Evolutionary conservation across 2,888 invertebrate genomes (phyloP).

Genomic region (Nemotelus nigrinus): DNA sequence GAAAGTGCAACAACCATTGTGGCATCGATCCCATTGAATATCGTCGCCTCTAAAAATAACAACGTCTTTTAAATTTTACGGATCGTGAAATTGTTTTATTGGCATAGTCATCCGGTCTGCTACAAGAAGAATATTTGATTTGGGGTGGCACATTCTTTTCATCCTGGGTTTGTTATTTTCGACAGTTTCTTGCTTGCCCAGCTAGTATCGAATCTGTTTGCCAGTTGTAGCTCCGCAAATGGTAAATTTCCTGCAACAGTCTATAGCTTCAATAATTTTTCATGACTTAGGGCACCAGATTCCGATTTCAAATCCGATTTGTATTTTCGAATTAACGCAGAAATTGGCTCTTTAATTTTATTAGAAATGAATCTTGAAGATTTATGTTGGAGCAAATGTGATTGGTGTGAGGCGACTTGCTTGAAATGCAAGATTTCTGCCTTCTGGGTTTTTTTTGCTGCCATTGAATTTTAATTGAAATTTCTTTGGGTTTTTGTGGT

Average conservation of each 20-base stretch:
- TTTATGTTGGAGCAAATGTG: conserved; percentile 30
- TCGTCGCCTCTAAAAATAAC: conserved; percentile 11
- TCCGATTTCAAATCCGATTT: conserved; percentile 24
- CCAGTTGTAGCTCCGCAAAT: background rate
- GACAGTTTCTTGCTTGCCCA: no score
- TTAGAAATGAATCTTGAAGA: conserved; percentile 20
- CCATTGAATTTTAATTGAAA: background rate
- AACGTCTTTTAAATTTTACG: conserved; percentile 40
- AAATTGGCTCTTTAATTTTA: conserved; percentile 23
- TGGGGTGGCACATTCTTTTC: conserved; percentile 1
- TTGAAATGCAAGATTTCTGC: background rate
- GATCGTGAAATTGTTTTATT: conserved; percentile 45
- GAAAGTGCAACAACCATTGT: conserved; percentile 15
- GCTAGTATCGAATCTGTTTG: background rate
- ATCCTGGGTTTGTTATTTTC: no score
- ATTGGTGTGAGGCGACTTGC: background rate
- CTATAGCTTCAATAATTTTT: conserved; percentile 36
- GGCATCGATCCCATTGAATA: background rate
- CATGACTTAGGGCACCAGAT: conserved; percentile 28
- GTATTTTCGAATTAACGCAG: conserved; percentile 16
- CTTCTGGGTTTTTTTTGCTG: conserved; percentile 6
- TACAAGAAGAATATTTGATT: background rate
- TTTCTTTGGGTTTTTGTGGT: no score
- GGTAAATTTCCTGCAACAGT: conserved; percentile 22
- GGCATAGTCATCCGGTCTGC: conserved; percentile 18